These are phyloP conservation scores for Polypterus bichir DNA, from an alignment of 2,113 vertebrate species.

Conservation along the genomic window DNA sequence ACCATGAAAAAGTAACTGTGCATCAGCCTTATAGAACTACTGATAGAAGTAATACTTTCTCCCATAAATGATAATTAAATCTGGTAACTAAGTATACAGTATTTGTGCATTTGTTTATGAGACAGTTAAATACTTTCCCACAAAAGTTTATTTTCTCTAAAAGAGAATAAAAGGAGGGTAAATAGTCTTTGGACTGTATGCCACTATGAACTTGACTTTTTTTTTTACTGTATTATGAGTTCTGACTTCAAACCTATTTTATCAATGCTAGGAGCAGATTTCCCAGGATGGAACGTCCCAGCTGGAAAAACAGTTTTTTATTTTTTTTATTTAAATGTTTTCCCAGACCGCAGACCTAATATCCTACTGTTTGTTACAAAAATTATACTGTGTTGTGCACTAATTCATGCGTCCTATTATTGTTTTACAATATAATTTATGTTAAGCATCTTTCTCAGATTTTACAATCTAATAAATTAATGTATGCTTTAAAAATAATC, in stretches of 20 bases:
- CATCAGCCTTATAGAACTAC: too few species aligned
- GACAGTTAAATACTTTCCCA: too few species aligned
- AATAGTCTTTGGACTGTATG: background rate
- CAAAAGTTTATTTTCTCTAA: too few species aligned
- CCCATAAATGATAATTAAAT: too few species aligned
- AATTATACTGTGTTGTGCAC: slow-evolving; percentile 11
- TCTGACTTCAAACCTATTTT: slow-evolving; percentile 23
- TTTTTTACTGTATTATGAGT: slow-evolving; percentile 11
- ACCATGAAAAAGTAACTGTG: too few species aligned
- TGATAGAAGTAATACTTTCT: too few species aligned
- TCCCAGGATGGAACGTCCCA: slow-evolving; percentile 51
- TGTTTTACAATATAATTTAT: background rate
- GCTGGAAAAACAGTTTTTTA: slow-evolving; percentile 56
- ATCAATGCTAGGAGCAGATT: slow-evolving; percentile 27
- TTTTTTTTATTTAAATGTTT: slow-evolving; percentile 31
- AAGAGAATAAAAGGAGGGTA: background rate
- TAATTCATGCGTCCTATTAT: slow-evolving; percentile 14
- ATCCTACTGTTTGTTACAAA: slow-evolving; percentile 21
- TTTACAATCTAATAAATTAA: background rate
- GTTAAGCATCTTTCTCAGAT: background rate
- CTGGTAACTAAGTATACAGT: too few species aligned
- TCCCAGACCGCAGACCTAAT: slow-evolving; percentile 31
- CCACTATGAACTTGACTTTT: slow-evolving; percentile 23
- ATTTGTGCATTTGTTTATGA: too few species aligned
- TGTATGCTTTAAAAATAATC: slow-evolving; percentile 1